These are phyloP conservation scores for Leucopsar rothschildi DNA, from an alignment of 2,113 vertebrate species.

Conservation along the genomic window DNA sequence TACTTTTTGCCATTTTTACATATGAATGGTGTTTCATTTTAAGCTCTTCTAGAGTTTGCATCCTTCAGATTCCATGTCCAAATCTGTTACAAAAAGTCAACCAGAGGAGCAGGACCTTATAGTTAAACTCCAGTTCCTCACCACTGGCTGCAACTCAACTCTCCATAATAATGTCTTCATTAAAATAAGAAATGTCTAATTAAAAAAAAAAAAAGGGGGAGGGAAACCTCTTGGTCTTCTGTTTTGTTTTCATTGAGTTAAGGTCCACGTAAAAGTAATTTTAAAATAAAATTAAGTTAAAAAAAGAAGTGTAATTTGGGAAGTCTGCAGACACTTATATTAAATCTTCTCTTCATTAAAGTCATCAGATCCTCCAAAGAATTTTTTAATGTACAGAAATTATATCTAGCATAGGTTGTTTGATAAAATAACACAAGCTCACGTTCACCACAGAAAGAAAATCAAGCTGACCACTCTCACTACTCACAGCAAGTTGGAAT, in stretches of 20 bases:
- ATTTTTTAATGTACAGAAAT: not conserved
- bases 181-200: not conserved
- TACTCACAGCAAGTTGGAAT: slow-evolving; percentile 32
- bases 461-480: not conserved
- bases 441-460: not conserved
- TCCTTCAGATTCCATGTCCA: not conserved
- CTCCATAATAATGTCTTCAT: not conserved
- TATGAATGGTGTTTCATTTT: not conserved
- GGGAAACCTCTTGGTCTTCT: not conserved
- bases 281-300: not conserved
- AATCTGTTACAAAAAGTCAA: not conserved
- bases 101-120: not conserved
- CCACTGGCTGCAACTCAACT: not conserved
- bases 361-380: not conserved
- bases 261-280: not conserved
- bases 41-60: not conserved
- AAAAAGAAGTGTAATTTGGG: not conserved
- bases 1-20: not conserved
- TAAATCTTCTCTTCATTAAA: not conserved
- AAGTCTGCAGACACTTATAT: not conserved
- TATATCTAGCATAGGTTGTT: not conserved
- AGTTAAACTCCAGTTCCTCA: not conserved
- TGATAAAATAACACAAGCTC: not conserved
- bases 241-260: not conserved
- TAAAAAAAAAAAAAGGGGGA: not conserved